Base-by-base conservation (phyloP, 2,113 vertebrate genomes). In the Puntigrus tetrazona region DNA sequence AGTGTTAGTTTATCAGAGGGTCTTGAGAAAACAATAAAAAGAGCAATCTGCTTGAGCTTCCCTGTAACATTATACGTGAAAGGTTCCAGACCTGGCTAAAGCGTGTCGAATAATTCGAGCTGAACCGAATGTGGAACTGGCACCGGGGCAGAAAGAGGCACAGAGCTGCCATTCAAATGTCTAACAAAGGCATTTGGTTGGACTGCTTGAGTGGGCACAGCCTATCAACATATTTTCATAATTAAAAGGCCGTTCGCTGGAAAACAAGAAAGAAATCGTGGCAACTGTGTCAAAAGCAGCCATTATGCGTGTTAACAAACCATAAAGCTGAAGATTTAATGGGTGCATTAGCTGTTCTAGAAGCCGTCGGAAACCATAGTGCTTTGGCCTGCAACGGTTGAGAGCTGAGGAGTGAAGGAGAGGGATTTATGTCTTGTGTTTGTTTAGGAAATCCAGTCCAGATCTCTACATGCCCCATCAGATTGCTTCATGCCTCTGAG, bases 341-440 rank as follows among this genome's bases (percentile, higher is more conserved):
- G 81, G 81, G 86, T 86, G 89, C 76, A 87, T 91, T 89, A 86
- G 88, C 81, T 91, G 88, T 90, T 92, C 90, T 89, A 63, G 88
- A 88, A 82, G 50, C 3, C 0, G 57, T 78, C 27, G 14, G 78
- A 47, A 36, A 70, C 88, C 87, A 88, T 84, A 84, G 83, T 18
- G 89, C 82, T 82, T 59, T 57, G 81, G 65, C 85, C 83, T 55
- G 87, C 36, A 22, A 38, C 31, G 82, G 67, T 81, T 90, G 78
- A 77, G 87, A 87, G 81, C 74, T 7, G 27, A 38, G 63, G 84
- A 80, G 36, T 87, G 74, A 31, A 88, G 87, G 85, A 87, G 87
- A 76, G 52, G 25, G 87, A 89, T 90, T 92, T 87, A 87, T 82
- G 8, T 9, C 77, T 90, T 72, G 45, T 87, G 91, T 77, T 93